Evolutionary conservation across 1,140 invertebrate species (phyloP), one percentile per base, ranked within the genome.

Genomic region (Colletes gigas): DNA sequence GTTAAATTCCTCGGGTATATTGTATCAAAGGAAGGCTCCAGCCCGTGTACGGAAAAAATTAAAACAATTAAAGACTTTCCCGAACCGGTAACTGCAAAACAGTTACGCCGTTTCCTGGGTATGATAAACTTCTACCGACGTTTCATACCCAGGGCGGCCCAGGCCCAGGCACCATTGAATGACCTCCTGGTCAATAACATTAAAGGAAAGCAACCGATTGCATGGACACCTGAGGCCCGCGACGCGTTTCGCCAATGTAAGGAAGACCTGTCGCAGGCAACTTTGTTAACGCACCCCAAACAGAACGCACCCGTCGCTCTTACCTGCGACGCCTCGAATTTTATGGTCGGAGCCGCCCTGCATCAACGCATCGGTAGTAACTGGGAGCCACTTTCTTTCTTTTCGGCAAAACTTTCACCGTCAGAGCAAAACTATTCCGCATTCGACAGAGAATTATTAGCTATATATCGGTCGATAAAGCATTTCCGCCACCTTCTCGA

Each of bases 1-100:
- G 62, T 88, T 3, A 9, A 21, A 14, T 89, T 86, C 44, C 67
- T 86, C 0, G 87, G 87, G 1, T 78, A 82, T 71, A 3, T 14
- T 0, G 41, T 87, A 3, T 39, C 21, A 0, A 8, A 62, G 4
- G 30, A 30, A 30, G 30, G 30, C 30, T 30, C 30, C 2, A 30
- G 30, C 30, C 30, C 30, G 30, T 0, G 30, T 30, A 30, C 30
- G 2, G 1, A 30, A 30, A 30, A 30, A 0, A 30, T 30, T 30
- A 21, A 50, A n/a, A 8, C 10, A 12, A 68, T 68, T 6, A 52
- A 4, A 19, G 4, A 52, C 7, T 19, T 21, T 19, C 44, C 66
- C 4, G 50, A 68, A 52, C 44, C 44, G n/a, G 21, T 21, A 19
- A 21, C 19, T 2, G 50, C 17, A 0, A 47, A 52, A 21, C 44